These are phyloP conservation scores for Trissolcus basalis DNA, from an alignment of 1,140 invertebrate genomes.

Conservation along the genomic window DNA sequence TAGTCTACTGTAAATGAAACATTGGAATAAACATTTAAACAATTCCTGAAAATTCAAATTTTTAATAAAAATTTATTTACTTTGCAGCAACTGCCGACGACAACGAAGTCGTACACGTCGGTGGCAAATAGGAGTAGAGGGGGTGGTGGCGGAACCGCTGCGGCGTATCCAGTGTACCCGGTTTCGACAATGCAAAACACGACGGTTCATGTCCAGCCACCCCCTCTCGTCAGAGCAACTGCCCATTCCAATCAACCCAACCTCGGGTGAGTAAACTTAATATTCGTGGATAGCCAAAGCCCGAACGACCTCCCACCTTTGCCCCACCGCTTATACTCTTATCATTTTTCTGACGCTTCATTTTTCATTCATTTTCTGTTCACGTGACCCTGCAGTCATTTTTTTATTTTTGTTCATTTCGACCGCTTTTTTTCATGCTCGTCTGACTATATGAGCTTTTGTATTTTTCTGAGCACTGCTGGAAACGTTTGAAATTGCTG, in stretches of 20 bases:
- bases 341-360: neutral
- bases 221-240: constrained; percentile 77
- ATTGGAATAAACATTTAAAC: too few species aligned
- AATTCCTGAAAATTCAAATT: neutral
- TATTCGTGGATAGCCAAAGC: neutral
- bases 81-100: constrained; percentile 65
- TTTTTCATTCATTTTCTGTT: neutral
- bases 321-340: neutral
- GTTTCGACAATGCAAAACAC: constrained; percentile 72
- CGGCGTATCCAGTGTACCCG: constrained; percentile 74
- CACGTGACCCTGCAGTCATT: too few species aligned
- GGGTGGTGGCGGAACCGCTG: constrained; percentile 63
- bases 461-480: too few species aligned
- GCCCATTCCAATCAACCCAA: constrained; percentile 73
- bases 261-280: constrained; percentile 69
- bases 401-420: too few species aligned
- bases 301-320: neutral
- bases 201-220: constrained; percentile 75
- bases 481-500: too few species aligned
- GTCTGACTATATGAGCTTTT: too few species aligned
- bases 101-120: constrained; percentile 65
- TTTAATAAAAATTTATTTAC: constrained; percentile 18
- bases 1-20: too few species aligned
- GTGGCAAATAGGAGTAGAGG: constrained; percentile 67
- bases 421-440: too few species aligned